Percentiles rank a stretch among this genome's conserved stretches.
Evolutionary conservation across 2,888 invertebrate genomes (phyloP).

Genomic region (Graphium colonna): DNA sequence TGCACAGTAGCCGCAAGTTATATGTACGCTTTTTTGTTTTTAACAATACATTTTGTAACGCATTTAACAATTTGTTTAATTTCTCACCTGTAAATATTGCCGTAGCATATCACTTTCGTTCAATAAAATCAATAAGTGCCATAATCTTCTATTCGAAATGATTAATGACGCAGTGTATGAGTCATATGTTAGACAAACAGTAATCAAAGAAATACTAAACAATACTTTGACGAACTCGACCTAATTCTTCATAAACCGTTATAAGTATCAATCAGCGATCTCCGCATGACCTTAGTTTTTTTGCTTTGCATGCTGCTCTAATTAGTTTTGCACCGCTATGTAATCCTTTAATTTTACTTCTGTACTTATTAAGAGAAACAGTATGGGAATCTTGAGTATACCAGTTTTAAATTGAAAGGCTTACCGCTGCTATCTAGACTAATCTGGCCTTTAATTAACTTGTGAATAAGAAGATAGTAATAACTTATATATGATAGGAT

Average conservation of each 20-base stretch:
- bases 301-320: slow-evolving; percentile 29
- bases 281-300: slow-evolving; percentile 13
- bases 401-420: not conserved
- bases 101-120: slow-evolving; percentile 33
- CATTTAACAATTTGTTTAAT: slow-evolving; percentile 71
- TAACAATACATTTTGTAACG: slow-evolving; percentile 70
- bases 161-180: slow-evolving; percentile 59
- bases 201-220: slow-evolving; percentile 37
- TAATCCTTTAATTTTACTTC: not conserved
- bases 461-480: not conserved
- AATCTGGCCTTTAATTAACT: not conserved
- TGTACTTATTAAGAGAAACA: no score
- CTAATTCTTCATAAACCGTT: slow-evolving; percentile 32
- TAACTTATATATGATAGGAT: no score
- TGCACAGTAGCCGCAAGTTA: slow-evolving; percentile 70
- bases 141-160: slow-evolving; percentile 38
- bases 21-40: slow-evolving; percentile 65
- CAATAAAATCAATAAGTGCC: slow-evolving; percentile 43
- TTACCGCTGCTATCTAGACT: not conserved
- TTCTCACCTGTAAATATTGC: slow-evolving; percentile 47
- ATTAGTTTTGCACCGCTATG: slow-evolving; percentile 23
- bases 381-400: not conserved
- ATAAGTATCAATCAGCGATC: slow-evolving; percentile 18
- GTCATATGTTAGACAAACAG: slow-evolving; percentile 49
- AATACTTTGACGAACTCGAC: slow-evolving; percentile 39